phyloP scores from a whole-genome alignment of 2,797 vertebrate genomes.

The Gadopsis marmoratus region DNA sequence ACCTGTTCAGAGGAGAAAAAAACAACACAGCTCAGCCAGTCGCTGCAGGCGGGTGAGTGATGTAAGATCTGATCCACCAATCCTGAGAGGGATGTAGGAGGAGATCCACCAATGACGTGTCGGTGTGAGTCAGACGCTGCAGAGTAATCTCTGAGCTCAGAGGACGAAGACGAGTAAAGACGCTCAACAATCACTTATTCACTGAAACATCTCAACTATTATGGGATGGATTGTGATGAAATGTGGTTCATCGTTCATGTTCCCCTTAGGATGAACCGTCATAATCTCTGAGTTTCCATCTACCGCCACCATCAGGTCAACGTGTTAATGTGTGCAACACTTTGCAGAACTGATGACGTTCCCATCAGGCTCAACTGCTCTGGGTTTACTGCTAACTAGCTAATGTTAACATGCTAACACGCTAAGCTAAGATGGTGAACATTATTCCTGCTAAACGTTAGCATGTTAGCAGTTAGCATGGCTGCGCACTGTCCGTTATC shows the following conservation, averaged over 20 bases:
- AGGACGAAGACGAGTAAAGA: conserved; percentile 31
- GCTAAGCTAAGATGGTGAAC: too few relatives aligned
- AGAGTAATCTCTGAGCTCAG: conserved; percentile 47
- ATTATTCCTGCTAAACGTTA: too few relatives aligned
- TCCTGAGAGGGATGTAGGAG: conserved; percentile 20
- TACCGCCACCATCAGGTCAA: too few relatives aligned
- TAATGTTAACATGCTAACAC: too few relatives aligned
- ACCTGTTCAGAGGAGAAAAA: conserved; percentile 39
- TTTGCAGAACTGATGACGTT: too few relatives aligned
- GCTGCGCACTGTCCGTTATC: too few relatives aligned
- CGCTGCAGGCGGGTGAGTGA: background rate
- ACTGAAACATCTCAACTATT: background rate
- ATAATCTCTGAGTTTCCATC: too few relatives aligned
- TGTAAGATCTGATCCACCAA: conserved; percentile 39
- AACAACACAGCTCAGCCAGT: conserved; percentile 49
- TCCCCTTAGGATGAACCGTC: background rate
- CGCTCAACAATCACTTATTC: background rate
- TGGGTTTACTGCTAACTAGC: too few relatives aligned
- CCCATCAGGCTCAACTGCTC: too few relatives aligned
- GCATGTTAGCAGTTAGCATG: too few relatives aligned
- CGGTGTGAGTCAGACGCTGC: background rate
- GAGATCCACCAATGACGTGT: conserved; percentile 41
- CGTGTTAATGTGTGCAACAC: too few relatives aligned
- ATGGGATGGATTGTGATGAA: background rate
- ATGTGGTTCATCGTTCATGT: background rate